A percentile compares a stretch with the other conserved stretches of the same genome.
These are phyloP conservation scores for Diaperis boleti DNA, from an alignment of 2,888 invertebrate species.

Conservation along the genomic window DNA sequence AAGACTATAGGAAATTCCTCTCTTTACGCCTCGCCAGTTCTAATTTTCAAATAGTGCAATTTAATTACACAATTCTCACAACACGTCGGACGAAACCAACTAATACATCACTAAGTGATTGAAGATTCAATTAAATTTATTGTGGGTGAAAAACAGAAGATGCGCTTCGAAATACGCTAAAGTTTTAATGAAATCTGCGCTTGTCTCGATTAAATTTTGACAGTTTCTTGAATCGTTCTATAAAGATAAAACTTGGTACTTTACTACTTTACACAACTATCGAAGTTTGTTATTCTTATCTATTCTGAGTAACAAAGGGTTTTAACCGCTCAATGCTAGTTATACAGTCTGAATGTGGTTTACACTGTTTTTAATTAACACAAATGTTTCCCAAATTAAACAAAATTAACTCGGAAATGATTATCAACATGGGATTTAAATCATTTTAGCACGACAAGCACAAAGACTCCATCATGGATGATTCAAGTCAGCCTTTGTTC, in stretches of 20 bases:
- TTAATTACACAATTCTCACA: constrained; percentile 12
- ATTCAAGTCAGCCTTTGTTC: constrained; percentile 23
- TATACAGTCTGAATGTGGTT: background rate
- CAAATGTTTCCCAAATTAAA: background rate
- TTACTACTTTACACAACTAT: constrained; percentile 35
- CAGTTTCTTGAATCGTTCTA: background rate
- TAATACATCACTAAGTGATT: constrained; percentile 8
- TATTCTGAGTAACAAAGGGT: background rate
- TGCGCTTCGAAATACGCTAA: background rate
- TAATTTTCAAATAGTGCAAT: constrained; percentile 9
- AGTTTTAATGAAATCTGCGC: constrained; percentile 2
- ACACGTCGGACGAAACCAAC: constrained; percentile 2
- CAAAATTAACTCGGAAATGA: no score
- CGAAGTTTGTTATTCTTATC: constrained; percentile 28
- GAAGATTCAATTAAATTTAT: constrained; percentile 12
- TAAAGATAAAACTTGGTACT: constrained; percentile 24
- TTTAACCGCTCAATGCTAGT: constrained; percentile 21
- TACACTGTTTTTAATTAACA: constrained; percentile 12
- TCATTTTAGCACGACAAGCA: background rate
- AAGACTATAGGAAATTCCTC: no score
- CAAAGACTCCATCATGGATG: constrained; percentile 5
- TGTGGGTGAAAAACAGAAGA: background rate
- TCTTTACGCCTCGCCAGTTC: background rate
- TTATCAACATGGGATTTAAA: background rate
- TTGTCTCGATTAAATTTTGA: constrained; percentile 21